Percentiles rank a stretch among this genome's conserved stretches.
Evolutionary conservation across 2,888 invertebrate species (phyloP).

Genomic region (Beris chalybata): DNA sequence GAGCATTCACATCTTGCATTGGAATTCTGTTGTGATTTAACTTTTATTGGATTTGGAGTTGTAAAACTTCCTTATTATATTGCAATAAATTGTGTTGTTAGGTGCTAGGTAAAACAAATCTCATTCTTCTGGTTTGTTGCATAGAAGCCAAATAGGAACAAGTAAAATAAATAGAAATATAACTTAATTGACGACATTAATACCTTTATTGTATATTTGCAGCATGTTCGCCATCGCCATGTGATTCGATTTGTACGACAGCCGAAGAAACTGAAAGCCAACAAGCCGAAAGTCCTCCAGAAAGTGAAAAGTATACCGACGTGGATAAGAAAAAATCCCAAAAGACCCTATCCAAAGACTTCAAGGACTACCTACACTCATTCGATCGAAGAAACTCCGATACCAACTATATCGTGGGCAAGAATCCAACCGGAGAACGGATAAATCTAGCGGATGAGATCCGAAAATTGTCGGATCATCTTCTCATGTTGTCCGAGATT

Average conservation of each 20-base stretch:
- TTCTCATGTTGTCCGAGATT: constrained; percentile 71
- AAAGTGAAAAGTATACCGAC: constrained; percentile 8
- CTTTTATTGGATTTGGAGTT: too few species aligned
- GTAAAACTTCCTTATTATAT: too few species aligned
- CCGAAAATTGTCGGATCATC: constrained; percentile 77
- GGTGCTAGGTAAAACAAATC: too few species aligned
- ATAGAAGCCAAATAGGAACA: too few species aligned
- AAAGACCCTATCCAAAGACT: constrained; percentile 38
- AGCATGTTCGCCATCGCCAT: constrained; percentile 79
- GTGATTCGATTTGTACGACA: constrained; percentile 72
- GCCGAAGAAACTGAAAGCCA: constrained; percentile 55
- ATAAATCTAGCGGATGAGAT: constrained; percentile 81
- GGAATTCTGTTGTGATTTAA: too few species aligned
- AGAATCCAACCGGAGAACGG: constrained; percentile 58
- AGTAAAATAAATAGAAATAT: too few species aligned
- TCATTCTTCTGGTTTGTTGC: too few species aligned
- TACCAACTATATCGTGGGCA: constrained; percentile 66
- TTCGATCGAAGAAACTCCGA: constrained; percentile 79
- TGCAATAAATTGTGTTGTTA: too few species aligned
- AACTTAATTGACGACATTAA: too few species aligned
- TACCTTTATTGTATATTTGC: constrained; percentile 51
- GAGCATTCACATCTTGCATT: too few species aligned
- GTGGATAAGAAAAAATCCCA: constrained; percentile 13
- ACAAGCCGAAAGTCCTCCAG: constrained; percentile 1
- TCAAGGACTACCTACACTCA: constrained; percentile 56